Conservation (phyloP, 2,113 vertebrate genomes). For the Probosciger aterrimus region DNA sequence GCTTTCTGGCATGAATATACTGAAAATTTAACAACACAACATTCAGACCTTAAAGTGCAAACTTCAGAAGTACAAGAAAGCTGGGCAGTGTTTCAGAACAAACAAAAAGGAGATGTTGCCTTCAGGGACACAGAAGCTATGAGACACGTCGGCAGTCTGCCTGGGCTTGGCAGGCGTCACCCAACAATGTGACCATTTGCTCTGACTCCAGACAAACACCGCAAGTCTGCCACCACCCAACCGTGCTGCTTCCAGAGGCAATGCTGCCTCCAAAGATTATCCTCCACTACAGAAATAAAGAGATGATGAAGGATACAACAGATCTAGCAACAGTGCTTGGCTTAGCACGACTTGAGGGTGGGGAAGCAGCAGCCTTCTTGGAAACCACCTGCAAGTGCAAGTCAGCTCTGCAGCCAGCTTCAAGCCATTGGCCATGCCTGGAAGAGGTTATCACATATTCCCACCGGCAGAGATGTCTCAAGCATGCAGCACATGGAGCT, state of each 20-base stretch:
- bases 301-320: background rate
- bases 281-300: background rate
- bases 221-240: background rate
- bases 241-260: background rate
- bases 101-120: fast-evolving
- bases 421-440: background rate
- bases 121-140: fast-evolving
- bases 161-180: background rate
- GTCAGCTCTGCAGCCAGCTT: background rate
- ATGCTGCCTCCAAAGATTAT: background rate
- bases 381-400: background rate
- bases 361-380: background rate
- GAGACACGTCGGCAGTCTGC: fast-evolving
- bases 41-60: background rate
- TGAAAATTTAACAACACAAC: background rate
- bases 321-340: background rate
- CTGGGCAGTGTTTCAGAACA: background rate
- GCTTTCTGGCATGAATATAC: background rate
- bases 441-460: background rate
- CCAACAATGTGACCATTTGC: background rate
- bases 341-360: fast-evolving
- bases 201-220: background rate
- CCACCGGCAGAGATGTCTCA: background rate
- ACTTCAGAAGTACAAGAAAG: background rate
- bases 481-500: fast-evolving